Percentiles rank a stretch among this genome's conserved stretches.
phyloP scores from a whole-genome alignment of 2,113 vertebrate species.

The Prietella phreatophila region DNA sequence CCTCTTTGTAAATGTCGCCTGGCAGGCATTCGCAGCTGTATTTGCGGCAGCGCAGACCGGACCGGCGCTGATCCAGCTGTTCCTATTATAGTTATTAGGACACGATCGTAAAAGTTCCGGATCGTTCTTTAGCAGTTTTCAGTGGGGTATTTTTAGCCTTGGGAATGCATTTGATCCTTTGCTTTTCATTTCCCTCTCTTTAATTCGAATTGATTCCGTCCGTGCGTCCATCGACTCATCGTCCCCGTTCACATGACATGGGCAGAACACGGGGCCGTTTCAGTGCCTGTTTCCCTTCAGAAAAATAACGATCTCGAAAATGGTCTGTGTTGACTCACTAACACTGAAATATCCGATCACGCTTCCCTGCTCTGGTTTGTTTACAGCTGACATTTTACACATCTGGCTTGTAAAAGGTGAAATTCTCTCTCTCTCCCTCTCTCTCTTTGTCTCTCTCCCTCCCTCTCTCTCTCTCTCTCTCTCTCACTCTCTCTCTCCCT shows the following conservation, averaged over 20 bases:
- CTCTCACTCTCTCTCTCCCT: too few species aligned
- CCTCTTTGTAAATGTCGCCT: conserved; percentile 45
- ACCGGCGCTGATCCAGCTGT: conserved; percentile 36
- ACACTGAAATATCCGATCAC: background rate
- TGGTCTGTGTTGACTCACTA: background rate
- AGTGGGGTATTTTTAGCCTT: conserved; percentile 43
- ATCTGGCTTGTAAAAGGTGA: conserved; percentile 1
- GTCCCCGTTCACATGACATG: background rate
- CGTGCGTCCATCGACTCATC: background rate
- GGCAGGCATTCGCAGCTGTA: conserved; percentile 41
- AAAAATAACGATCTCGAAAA: background rate
- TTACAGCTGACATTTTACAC: background rate
- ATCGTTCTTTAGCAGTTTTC: conserved; percentile 27
- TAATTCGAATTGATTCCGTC: background rate
- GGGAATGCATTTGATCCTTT: conserved; percentile 28
- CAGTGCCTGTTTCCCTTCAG: background rate
- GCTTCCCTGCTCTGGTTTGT: background rate
- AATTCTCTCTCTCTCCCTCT: background rate
- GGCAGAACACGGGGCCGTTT: background rate
- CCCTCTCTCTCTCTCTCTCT: too few species aligned
- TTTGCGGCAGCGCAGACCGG: conserved; percentile 39
- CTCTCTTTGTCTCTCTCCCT: background rate
- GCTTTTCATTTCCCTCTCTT: background rate
- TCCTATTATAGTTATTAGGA: conserved; percentile 56
- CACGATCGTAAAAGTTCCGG: conserved; percentile 40